phyloP scores from a whole-genome alignment of 2,797 vertebrate species.

The Pangasius macronema region DNA sequence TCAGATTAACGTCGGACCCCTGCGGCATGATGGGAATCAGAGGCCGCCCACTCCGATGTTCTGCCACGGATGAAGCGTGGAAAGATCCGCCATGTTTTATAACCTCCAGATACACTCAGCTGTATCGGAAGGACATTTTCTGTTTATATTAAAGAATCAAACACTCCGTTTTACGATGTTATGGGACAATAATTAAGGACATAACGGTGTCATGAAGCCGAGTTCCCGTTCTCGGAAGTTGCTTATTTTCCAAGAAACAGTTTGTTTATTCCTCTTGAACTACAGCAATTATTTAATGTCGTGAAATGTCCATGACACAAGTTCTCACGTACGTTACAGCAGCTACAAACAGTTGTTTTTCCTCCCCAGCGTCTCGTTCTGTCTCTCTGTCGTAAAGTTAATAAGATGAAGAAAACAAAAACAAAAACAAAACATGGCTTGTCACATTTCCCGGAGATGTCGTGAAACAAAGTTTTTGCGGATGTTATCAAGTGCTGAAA shows the following conservation, averaged over 20 bases:
- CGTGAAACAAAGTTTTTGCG: too few species aligned
- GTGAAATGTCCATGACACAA: too few species aligned
- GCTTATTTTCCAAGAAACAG: background rate
- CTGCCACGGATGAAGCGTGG: background rate
- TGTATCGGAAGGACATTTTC: background rate
- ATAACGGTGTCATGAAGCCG: background rate
- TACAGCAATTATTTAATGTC: too few species aligned
- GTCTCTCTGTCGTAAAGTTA: too few species aligned
- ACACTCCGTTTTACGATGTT: background rate
- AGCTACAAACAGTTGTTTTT: too few species aligned
- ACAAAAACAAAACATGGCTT: too few species aligned
- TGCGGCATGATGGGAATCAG: conserved; percentile 39
- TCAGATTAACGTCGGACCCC: conserved; percentile 31
- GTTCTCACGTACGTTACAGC: too few species aligned
- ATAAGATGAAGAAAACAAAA: too few species aligned
- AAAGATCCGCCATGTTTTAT: conserved; percentile 10
- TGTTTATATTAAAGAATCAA: background rate
- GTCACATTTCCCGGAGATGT: too few species aligned
- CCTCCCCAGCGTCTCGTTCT: too few species aligned
- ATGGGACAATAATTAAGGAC: background rate
- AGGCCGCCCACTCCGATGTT: conserved; percentile 68
- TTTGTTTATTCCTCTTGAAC: background rate
- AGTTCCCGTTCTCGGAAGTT: background rate
- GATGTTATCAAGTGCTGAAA: background rate
- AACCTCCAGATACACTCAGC: background rate